Percentiles rank a stretch among this genome's conserved stretches.
Conservation (phyloP, 2,888 invertebrate genomes). For the Oscheius sp. region DNA sequence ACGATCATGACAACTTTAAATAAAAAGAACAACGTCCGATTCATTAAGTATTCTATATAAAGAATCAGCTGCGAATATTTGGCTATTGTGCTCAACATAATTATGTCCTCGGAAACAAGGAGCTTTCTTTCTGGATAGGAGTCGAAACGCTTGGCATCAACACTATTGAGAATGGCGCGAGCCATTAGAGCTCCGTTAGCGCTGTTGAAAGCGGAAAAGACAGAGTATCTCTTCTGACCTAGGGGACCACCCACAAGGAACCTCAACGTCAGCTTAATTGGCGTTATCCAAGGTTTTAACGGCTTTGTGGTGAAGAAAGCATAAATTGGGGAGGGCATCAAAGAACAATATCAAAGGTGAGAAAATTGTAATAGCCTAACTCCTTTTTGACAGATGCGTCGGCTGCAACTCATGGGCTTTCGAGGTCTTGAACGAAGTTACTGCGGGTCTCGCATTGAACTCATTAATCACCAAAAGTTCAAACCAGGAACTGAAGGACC, state of each 20-base stretch:
- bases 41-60: conserved; percentile 15
- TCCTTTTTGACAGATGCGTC: neutral
- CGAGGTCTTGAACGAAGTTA: no score
- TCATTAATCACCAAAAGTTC: no score
- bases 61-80: neutral
- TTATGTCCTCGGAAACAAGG: neutral
- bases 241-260: neutral
- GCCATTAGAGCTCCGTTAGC: conserved; percentile 26
- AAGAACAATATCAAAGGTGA: neutral
- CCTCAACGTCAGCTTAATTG: neutral
- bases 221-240: neutral
- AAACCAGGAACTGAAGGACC: no score
- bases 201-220: conserved; percentile 24
- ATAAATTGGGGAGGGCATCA: neutral
- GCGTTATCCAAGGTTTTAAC: neutral
- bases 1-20: no score
- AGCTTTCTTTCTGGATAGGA: no score
- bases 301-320: neutral
- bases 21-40: conserved; percentile 14
- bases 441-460: no score
- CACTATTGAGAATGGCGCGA: conserved; percentile 29
- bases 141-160: conserved; percentile 26
- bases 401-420: neutral
- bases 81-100: neutral
- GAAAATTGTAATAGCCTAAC: neutral